These are phyloP conservation scores for Corythornis leucogaster DNA, from an alignment of 2,797 vertebrate genomes.

Conservation along the genomic window DNA sequence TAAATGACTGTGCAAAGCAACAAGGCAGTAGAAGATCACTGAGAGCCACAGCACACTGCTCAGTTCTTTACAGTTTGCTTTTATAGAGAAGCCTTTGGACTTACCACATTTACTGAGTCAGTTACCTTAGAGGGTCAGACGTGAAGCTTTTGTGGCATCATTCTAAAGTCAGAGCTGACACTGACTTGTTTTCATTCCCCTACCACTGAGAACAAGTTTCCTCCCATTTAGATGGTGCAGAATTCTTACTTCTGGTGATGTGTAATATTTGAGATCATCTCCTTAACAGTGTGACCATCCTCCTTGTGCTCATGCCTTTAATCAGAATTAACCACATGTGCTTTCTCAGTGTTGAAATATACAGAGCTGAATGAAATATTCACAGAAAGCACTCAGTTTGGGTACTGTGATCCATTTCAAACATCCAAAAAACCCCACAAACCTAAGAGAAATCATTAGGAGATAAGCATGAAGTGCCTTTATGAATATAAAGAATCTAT, in stretches of 20 bases:
- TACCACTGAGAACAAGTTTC: background rate
- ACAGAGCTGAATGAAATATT: background rate
- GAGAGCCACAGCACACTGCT: background rate
- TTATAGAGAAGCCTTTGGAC: background rate
- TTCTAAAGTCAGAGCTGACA: background rate
- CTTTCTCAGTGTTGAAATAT: background rate
- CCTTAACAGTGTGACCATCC: background rate
- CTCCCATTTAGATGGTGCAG: background rate
- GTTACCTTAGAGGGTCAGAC: background rate
- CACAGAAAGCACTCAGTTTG: background rate
- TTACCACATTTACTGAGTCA: background rate
- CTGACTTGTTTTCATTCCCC: background rate
- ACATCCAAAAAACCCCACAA: background rate
- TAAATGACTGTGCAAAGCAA: background rate
- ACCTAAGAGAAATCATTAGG: background rate
- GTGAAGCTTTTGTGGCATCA: background rate
- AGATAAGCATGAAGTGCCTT: background rate
- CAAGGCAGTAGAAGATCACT: background rate
- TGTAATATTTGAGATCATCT: background rate
- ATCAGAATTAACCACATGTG: background rate
- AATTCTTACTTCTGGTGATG: conserved; percentile 4
- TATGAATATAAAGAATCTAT: conserved; percentile 62
- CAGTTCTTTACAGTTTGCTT: background rate
- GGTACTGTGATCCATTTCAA: background rate
- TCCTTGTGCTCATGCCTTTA: background rate